Evolutionary conservation across 1,140 invertebrate genomes (phyloP), one percentile per base, ranked within the genome.

Genomic region (Rhopalosiphum padi): DNA sequence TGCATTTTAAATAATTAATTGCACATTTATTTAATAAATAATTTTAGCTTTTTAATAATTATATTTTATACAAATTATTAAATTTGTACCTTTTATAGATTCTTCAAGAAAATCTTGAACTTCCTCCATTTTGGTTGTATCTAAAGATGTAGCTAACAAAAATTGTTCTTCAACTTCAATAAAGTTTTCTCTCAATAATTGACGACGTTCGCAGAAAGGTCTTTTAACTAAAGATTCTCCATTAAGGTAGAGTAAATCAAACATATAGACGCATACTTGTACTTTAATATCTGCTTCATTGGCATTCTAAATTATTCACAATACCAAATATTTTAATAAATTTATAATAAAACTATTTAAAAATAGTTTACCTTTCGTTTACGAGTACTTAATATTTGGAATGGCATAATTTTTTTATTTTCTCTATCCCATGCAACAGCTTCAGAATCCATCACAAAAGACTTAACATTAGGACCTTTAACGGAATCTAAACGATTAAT

Each of bases 211-310:
- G 8, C 96, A 95, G 94, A 99, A 97, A 1, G 98, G 96, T 94
- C 97, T 95, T 89, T 96, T 96, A 0, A 99, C 98, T 1, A 99
- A 95, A 2, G 99, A 96, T 94, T 97, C 96, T 0, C 98, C 99
- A 96, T 99, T 99, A 2, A 99, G 96, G 95, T 98, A 99, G 1
- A 99, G 96, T 60, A 99, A 95, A 96, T 99, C 99, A 96, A 99
- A 99, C 95, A 99, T 98, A 95, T 99, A 99, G 22, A 99, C 97
- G 95, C 98, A 99, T 77, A 99, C 99, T 96, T 99, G 98, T 18
- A 99, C 98, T 96, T 99, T 99, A 93, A 99, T 99, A 91, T 99
- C 97, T 0, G 96, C 95, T 94, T 98, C 97, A 94, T 96, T 96
- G 0, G 98, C 99, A 96, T 99, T 98, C 97, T 98, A 93, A 91